Percentiles rank a stretch among this genome's conserved stretches.
Evolutionary conservation across 2,888 invertebrate species (phyloP).

Genomic region (Tenodera sinensis): DNA sequence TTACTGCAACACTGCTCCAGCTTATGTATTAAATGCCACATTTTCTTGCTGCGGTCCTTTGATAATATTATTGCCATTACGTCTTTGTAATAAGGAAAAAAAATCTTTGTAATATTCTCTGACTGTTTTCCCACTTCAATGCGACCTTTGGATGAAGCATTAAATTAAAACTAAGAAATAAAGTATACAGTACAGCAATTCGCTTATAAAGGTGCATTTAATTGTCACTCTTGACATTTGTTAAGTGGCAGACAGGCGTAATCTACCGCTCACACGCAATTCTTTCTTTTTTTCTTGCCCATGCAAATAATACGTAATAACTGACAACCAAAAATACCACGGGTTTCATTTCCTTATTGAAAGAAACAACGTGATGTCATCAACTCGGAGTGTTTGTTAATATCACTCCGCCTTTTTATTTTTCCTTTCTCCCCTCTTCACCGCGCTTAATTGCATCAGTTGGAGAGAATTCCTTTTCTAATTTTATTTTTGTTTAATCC

Average conservation of each 20-base stretch:
- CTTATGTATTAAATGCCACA: no score
- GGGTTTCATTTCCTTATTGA: neutral
- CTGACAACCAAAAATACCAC: neutral
- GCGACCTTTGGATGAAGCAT: no score
- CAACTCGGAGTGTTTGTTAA: neutral
- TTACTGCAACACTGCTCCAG: no score
- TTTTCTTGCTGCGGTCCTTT: no score
- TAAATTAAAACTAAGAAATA: no score
- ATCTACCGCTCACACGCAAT: neutral
- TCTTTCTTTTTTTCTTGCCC: neutral
- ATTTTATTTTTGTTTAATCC: conserved; percentile 1
- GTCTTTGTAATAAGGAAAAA: no score
- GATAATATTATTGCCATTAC: no score
- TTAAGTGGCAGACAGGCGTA: no score
- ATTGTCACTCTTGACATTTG: neutral
- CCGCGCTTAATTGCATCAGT: conserved; percentile 6
- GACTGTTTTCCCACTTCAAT: no score
- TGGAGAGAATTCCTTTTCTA: neutral
- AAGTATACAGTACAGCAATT: no score
- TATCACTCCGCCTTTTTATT: neutral
- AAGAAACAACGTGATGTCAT: neutral
- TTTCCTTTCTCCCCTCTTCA: neutral
- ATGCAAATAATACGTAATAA: neutral
- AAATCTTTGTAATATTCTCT: no score
- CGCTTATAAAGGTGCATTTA: neutral